Evolutionary conservation across 2,797 vertebrate species (phyloP), one percentile per base, ranked within the genome.

Genomic region (Eleutherodactylus coqui): DNA sequence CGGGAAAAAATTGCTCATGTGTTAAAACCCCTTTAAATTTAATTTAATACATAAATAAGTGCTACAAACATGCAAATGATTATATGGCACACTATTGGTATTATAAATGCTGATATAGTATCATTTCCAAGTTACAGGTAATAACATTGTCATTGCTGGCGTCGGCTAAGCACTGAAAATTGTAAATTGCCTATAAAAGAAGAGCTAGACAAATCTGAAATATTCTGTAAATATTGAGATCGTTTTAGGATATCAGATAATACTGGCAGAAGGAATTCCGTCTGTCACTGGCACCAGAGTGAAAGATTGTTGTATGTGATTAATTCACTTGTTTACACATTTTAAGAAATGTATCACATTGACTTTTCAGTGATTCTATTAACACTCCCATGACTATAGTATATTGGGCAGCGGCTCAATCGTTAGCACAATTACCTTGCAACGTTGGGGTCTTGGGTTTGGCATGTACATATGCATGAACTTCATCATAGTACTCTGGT

Each of bases 211-310:
- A 58, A 43, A 83, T 82, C 49, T 73, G 47, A 82, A 72, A 58
- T 73, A 36, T 75, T 27, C 45, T 36, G 45, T 84, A 87, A 87
- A 87, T 81, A 84, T 87, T 87, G 70, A 75, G 73, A 75, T 75
- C 45, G 81, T 81, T 80, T 76, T 80, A 80, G 86, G 60, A 76
- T 79, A 79, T 87, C 76, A 75, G 32, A 84, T 29, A 17, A 34
- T n/a, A 60, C 55, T 81, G 45, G 45, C 86, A 87, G 86, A 87
- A 84, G 86, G 86, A 81, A 45, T 34, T 76, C 82, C 86, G 73
- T 87, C 86, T 87, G 86, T 85, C 86, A 84, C 70, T 87, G 86
- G 86, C 86, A 70, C 43, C 55, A 58, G 27, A 87, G 43, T 62
- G 58, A 80, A 76, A 62, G 34, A 69, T 49, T 87, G 86, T 87